These are phyloP conservation scores for Alethe castanea DNA, from an alignment of 2,113 vertebrate genomes.

Conservation along the genomic window DNA sequence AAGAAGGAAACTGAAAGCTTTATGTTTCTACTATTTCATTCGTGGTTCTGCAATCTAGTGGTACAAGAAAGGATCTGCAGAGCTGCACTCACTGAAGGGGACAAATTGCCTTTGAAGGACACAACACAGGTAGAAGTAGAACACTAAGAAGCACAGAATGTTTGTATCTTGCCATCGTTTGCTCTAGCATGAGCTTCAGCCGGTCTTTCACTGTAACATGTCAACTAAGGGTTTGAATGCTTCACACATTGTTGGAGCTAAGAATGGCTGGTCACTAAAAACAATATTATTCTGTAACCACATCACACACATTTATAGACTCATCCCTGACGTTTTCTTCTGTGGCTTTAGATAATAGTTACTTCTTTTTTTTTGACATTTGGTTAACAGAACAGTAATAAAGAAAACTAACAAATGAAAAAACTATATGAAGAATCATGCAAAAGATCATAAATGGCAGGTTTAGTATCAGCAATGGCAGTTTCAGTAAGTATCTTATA, in stretches of 20 bases:
- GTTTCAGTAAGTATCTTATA: not conserved
- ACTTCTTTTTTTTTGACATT: not conserved
- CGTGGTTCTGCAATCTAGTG: not conserved
- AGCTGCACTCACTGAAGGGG: not conserved
- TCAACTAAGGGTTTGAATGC: not conserved
- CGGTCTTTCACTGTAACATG: not conserved
- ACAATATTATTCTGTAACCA: not conserved
- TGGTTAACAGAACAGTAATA: not conserved
- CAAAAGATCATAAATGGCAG: not conserved
- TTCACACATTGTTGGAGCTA: not conserved
- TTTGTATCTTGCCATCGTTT: not conserved
- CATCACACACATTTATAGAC: not conserved
- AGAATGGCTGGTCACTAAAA: not conserved
- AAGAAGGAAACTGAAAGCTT: not conserved
- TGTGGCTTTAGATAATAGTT: not conserved
- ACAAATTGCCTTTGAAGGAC: not conserved
- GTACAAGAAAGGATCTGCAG: not conserved
- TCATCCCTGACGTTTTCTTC: not conserved
- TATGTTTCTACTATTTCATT: not conserved
- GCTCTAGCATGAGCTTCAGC: not conserved
- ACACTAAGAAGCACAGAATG: not conserved
- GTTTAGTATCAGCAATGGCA: not conserved
- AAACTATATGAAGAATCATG: not conserved
- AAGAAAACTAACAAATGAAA: not conserved
- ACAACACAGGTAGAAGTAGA: rapidly evolving